phyloP scores from a whole-genome alignment of 2,797 vertebrate species.

The Typhlichthys eigenmanni region DNA sequence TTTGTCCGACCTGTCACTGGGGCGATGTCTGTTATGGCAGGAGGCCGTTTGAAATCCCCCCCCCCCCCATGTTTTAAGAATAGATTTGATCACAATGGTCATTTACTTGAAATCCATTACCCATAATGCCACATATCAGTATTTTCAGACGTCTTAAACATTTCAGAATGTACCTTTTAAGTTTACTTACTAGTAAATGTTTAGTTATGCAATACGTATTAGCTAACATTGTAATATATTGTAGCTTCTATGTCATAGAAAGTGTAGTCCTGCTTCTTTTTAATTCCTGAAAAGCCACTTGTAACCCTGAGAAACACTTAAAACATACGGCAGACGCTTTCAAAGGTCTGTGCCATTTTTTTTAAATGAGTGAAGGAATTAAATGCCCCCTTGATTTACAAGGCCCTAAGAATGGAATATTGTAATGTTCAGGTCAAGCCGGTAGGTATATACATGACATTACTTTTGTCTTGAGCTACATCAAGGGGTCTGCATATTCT shows the following conservation, averaged over 20 bases:
- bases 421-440: slow-evolving; percentile 31
- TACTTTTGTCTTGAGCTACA: slow-evolving; percentile 32
- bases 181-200: too few species aligned
- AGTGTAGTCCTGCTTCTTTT: too few species aligned
- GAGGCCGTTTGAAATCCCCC: slow-evolving; percentile 40
- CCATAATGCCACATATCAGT: too few species aligned
- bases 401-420: slow-evolving; percentile 19
- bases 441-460: slow-evolving; percentile 28
- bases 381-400: slow-evolving; percentile 18
- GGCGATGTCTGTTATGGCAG: slow-evolving; percentile 70
- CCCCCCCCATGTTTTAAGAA: too few species aligned
- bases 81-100: too few species aligned
- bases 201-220: background rate
- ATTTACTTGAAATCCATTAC: background rate
- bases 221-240: background rate
- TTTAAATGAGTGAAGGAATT: background rate
- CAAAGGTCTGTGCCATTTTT: slow-evolving; percentile 7
- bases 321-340: background rate
- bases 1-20: slow-evolving; percentile 69
- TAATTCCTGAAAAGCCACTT: too few species aligned
- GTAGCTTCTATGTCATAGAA: too few species aligned
- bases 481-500: slow-evolving; percentile 20
- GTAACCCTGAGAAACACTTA: too few species aligned
- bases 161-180: too few species aligned
- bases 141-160: too few species aligned